A percentile compares a stretch with the other conserved stretches of the same genome.
Evolutionary conservation across 2,888 invertebrate genomes (phyloP).

Genomic region (Drosophila macrospina): DNA sequence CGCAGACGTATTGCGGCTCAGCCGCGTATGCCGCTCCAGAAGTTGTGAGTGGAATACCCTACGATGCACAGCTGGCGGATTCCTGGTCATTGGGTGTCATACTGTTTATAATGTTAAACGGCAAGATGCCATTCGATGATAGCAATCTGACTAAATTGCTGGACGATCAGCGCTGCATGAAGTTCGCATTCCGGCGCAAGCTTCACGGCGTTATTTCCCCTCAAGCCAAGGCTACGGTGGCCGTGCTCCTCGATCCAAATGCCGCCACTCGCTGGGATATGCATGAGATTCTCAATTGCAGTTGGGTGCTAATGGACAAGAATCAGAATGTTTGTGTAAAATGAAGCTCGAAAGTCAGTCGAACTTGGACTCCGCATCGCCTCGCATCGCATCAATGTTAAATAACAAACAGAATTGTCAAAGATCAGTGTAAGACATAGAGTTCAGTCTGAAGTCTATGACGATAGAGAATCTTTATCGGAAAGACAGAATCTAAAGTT

Average conservation of each 20-base stretch:
- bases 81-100: slow-evolving; percentile 97
- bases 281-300: slow-evolving; percentile 90
- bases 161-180: slow-evolving; percentile 92
- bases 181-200: slow-evolving; percentile 91
- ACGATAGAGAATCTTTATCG: background rate
- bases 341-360: background rate
- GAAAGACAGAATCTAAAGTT: background rate
- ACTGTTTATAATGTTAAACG: slow-evolving; percentile 96
- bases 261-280: slow-evolving; percentile 91
- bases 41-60: slow-evolving; percentile 94
- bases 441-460: background rate
- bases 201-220: slow-evolving; percentile 90
- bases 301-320: slow-evolving; percentile 87
- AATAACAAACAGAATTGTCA: slow-evolving; percentile 1
- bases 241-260: slow-evolving; percentile 93
- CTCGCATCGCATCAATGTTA: background rate
- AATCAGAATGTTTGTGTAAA: background rate
- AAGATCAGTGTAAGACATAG: background rate
- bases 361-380: background rate
- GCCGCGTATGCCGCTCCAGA: slow-evolving; percentile 98
- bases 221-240: slow-evolving; percentile 91
- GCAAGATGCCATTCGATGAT: slow-evolving; percentile 97
- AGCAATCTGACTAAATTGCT: slow-evolving; percentile 93
- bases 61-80: slow-evolving; percentile 95
- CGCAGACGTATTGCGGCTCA: slow-evolving; percentile 97